Percentiles rank a stretch among this genome's conserved stretches.
Conservation (phyloP, 2,113 vertebrate genomes). For the human (Homo sapiens) region GRCh38 chr7:48388001-48388500, state of each 20-base stretch:
- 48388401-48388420: accelerated
- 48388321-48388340: too few species aligned
- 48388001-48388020: neutral
- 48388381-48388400: neutral
- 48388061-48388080: accelerated
- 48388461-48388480: accelerated
- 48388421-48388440: neutral
- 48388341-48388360: neutral
- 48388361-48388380: neutral
- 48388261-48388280: neutral
- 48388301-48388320: neutral
- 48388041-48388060: neutral
- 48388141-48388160: too few species aligned
- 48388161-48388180: accelerated
- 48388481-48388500: neutral
- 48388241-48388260: neutral
- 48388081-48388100: neutral
- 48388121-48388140: too few species aligned
- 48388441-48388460: accelerated
- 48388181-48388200: accelerated
- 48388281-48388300: neutral
- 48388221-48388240: neutral
- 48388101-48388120: accelerated
- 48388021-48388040: neutral
- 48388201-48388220: accelerated